phyloP scores from a whole-genome alignment of 2,113 vertebrate species.

The Dolichallabes microphthalmus region DNA sequence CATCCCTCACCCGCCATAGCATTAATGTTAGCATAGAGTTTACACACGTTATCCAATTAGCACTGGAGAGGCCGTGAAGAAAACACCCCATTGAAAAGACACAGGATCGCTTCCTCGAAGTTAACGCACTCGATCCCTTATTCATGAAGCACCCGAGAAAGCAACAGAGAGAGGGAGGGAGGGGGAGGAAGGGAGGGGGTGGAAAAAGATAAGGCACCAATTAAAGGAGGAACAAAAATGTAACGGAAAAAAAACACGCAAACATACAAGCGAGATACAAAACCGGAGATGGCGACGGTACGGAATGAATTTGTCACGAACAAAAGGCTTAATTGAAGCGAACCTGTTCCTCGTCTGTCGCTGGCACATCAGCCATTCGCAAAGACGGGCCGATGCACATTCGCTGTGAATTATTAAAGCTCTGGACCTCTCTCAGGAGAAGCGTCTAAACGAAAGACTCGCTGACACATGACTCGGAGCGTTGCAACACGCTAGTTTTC shows the following conservation, averaged over 20 bases:
- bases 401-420: conserved; percentile 86
- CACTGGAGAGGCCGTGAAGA: conserved; percentile 75
- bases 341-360: conserved; percentile 78
- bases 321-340: conserved; percentile 90
- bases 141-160: conserved; percentile 47
- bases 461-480: conserved; percentile 5
- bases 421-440: conserved; percentile 64
- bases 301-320: conserved; percentile 81
- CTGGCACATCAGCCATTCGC: conserved; percentile 87
- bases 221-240: conserved; percentile 50
- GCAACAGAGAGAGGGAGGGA: conserved; percentile 56
- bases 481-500: conserved; percentile 5
- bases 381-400: conserved; percentile 84
- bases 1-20: conserved; percentile 63
- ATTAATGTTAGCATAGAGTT: conserved; percentile 81
- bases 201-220: conserved; percentile 60
- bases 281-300: conserved; percentile 69
- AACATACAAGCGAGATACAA: conserved; percentile 66
- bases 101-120: conserved; percentile 76
- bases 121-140: conserved; percentile 72
- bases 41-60: conserved; percentile 97
- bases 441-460: conserved; percentile 55
- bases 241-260: conserved; percentile 47
- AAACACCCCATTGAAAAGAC: conserved; percentile 77
- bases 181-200: background rate